Conservation (phyloP, 2,797 vertebrate genomes). For the Eulemur rubriventer region DNA sequence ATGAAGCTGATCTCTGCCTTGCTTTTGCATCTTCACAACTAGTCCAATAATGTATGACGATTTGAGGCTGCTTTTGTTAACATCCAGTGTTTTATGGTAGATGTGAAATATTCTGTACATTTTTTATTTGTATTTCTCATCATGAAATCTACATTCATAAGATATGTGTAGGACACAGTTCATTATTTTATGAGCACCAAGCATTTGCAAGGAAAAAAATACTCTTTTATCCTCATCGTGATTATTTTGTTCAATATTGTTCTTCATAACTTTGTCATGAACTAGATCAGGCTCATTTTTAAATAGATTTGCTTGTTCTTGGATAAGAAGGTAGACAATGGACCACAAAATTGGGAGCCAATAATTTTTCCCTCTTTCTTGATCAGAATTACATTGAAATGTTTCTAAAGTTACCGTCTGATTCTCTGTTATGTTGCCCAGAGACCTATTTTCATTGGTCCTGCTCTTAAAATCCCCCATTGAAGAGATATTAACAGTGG, state of each 20-base stretch:
- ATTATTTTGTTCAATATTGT: neutral
- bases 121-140: conserved; percentile 1
- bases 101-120: neutral
- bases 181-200: neutral
- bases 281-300: neutral
- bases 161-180: neutral
- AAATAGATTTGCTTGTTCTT: neutral
- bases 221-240: neutral
- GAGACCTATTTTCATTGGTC: neutral
- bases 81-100: neutral
- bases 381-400: neutral
- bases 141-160: neutral
- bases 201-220: neutral
- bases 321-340: neutral
- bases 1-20: neutral
- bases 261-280: neutral
- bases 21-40: neutral
- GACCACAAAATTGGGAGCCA: neutral
- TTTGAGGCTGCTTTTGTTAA: neutral
- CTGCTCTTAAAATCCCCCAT: neutral
- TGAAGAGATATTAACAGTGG: neutral
- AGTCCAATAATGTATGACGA: neutral
- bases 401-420: neutral
- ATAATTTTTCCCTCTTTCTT: neutral
- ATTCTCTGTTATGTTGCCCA: neutral